Evolutionary conservation across 2,797 vertebrate species (phyloP), one percentile per base, ranked within the genome.

Genomic region (Pelochelys cantorii): DNA sequence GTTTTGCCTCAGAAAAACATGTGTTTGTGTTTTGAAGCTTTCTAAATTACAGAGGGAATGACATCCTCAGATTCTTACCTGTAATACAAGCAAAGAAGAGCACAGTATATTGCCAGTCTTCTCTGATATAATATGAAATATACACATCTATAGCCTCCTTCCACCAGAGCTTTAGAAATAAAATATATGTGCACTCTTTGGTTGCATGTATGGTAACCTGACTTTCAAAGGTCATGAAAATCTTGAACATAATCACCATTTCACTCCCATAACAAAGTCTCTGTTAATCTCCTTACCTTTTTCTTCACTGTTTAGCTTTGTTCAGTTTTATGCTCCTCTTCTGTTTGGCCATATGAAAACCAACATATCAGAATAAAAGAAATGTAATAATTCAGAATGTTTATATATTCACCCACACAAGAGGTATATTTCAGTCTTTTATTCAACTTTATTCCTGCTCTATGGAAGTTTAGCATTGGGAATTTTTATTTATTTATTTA

Each of bases 281-380:
- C 17, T 74, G 23, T 74, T 29, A 55, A 88, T 88, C 7, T 52
- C 42, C 25, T 88, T 93, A 18, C 1, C 17, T 56, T 4, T 81
- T 82, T 18, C 42, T 92, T 79, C 27, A 56, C 18, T 3, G 9
- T 11, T 81, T 79, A 54, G 8, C 9, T 85, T 5, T 7, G 8
- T 90, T 81, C n/a, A 60, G n/a, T 25, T 60, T 92, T 68, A 25
- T 71, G 34, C 17, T 12, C 56, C 13, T 77, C 48, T 83, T 81
- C 31, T 81, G 1, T 5, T 55, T 48, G 7, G 84, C 88, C 87
- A 77, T 68, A 2, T 77, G 75, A 92, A 86, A 89, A 75, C 4
- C 11, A 27, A 37, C 18, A 18, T 3, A 48, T 83, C 54, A 37
- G 81, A 84, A 84, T 71, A 71, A 71, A 71, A 37, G n/a, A 25